These are phyloP conservation scores for Apamea monoglypha DNA, from an alignment of 2,888 invertebrate genomes.

Conservation along the genomic window DNA sequence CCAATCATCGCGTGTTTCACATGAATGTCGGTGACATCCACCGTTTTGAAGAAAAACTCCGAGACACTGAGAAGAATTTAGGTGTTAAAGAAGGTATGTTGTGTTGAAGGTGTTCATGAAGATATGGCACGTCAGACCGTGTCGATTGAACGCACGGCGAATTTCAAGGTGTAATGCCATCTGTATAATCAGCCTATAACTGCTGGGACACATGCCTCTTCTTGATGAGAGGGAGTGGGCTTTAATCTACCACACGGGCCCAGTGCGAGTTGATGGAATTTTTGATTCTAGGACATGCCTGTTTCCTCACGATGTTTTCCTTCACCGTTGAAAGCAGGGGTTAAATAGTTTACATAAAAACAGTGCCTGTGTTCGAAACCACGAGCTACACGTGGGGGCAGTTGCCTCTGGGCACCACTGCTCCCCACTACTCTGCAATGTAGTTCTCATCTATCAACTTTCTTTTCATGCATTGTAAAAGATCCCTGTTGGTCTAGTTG, in stretches of 20 bases:
- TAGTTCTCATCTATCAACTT: neutral
- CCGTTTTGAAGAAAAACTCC: slow-evolving; percentile 97
- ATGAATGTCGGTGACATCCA: slow-evolving; percentile 96
- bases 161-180: neutral
- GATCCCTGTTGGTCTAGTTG: no score
- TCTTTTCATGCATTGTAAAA: neutral
- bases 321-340: neutral
- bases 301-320: neutral
- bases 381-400: no score
- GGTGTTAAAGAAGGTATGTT: slow-evolving; percentile 93
- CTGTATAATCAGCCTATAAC: neutral
- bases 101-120: neutral
- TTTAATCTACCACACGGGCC: neutral
- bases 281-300: no score
- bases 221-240: neutral
- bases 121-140: neutral
- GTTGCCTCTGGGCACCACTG: neutral
- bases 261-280: neutral
- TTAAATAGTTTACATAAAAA: neutral
- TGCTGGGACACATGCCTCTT: neutral
- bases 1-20: slow-evolving; percentile 92
- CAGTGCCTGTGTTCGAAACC: no score
- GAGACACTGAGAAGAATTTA: slow-evolving; percentile 95
- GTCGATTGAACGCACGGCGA: neutral
- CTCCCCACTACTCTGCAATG: neutral